Conservation (phyloP, 1,140 invertebrate genomes). For the Oedothorax gibbosus region DNA sequence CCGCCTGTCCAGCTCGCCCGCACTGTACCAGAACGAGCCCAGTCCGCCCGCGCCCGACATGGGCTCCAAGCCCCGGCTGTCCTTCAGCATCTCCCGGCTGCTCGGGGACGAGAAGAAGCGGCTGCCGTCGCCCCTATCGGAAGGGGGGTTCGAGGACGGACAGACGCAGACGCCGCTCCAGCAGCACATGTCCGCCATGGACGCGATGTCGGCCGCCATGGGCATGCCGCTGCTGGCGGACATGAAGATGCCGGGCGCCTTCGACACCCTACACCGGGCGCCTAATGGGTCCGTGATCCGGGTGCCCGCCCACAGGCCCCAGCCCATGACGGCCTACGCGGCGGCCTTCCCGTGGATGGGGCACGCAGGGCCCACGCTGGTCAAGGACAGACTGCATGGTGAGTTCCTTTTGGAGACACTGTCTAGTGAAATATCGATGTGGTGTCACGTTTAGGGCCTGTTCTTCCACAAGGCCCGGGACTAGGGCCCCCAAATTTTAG, state of each 20-base stretch:
- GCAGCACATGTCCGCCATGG: conserved; percentile 33
- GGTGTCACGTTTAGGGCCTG: no score
- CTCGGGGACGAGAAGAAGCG: conserved; percentile 53
- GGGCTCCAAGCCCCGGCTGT: conserved; percentile 52
- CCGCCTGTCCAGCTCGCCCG: conserved; percentile 38
- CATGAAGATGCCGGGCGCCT: conserved; percentile 44
- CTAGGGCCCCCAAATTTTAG: no score
- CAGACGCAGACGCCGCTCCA: conserved; percentile 12
- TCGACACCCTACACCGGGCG: conserved; percentile 60
- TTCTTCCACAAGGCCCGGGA: no score
- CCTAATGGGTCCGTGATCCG: conserved; percentile 77
- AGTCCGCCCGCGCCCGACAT: conserved; percentile 29
- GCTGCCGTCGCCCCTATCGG: conserved; percentile 36
- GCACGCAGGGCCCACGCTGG: conserved; percentile 76
- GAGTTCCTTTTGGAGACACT: conserved; percentile 70
- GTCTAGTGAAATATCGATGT: neutral
- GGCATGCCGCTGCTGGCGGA: conserved; percentile 24
- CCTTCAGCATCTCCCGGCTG: conserved; percentile 61
- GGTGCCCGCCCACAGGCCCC: conserved; percentile 86
- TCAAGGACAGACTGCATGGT: conserved; percentile 90
- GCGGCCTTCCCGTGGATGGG: conserved; percentile 73
- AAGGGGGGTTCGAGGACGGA: conserved; percentile 45
- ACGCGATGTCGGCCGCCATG: conserved; percentile 43
- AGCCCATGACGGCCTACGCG: conserved; percentile 67
- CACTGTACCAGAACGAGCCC: conserved; percentile 33